A percentile compares a stretch with the other conserved stretches of the same genome.
These are phyloP conservation scores for Calephelis perditalis DNA, from an alignment of 2,888 invertebrate genomes.

Conservation along the genomic window DNA sequence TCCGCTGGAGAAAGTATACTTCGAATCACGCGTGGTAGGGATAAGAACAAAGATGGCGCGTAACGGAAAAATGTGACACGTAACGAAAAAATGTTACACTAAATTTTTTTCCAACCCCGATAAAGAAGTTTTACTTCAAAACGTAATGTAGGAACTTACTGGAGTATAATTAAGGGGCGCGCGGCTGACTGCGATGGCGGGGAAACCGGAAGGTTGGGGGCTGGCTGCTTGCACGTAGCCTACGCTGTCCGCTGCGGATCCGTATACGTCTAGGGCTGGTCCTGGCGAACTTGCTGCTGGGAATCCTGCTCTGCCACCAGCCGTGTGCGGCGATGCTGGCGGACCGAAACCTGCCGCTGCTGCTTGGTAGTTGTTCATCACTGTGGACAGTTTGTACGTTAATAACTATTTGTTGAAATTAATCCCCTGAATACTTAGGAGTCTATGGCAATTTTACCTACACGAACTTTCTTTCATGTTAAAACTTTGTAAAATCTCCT, in stretches of 20 bases:
- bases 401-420: background rate
- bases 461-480: no score
- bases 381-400: constrained; percentile 55
- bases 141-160: constrained; percentile 77
- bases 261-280: constrained; percentile 95
- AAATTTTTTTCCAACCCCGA: no score
- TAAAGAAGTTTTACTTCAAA: no score
- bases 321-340: constrained; percentile 89
- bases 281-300: constrained; percentile 95
- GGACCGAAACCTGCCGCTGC: constrained; percentile 89
- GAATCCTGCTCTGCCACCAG: constrained; percentile 87
- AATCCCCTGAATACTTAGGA: no score
- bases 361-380: constrained; percentile 97
- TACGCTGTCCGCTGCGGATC: constrained; percentile 91
- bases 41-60: no score
- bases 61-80: no score
- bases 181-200: constrained; percentile 94
- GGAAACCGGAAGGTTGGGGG: constrained; percentile 97
- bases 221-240: constrained; percentile 98
- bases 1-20: no score
- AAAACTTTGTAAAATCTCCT: no score
- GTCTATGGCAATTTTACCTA: no score
- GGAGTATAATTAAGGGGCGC: constrained; percentile 96
- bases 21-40: no score
- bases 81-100: no score